Conservation (phyloP, 2,113 vertebrate genomes). For the Microcebus ravelobensis region DNA sequence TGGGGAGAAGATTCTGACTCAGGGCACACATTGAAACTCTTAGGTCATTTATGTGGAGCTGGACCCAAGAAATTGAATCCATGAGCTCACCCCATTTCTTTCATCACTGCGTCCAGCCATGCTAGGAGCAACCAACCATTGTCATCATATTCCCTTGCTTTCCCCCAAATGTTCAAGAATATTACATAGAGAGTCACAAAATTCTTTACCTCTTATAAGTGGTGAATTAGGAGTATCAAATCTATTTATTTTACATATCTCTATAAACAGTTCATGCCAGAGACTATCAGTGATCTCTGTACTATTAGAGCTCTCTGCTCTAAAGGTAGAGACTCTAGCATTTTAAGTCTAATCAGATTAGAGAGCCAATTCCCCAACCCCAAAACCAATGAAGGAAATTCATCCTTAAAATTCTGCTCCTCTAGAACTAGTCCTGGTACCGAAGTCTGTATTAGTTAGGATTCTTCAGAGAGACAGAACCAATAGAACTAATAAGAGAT, state of each 20-base stretch:
- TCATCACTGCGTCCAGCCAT: neutral
- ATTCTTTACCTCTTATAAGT: neutral
- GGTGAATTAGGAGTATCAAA: neutral
- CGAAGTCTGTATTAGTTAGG: neutral
- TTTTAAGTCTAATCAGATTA: neutral
- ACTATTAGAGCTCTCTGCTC: neutral
- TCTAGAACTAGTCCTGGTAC: neutral
- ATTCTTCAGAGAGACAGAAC: neutral
- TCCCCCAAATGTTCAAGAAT: neutral
- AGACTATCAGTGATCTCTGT: neutral
- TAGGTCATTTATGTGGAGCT: neutral
- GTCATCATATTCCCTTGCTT: neutral
- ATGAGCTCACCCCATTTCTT: neutral
- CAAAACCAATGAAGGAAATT: neutral
- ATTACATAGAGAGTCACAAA: neutral
- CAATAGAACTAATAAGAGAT: neutral
- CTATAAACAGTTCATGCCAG: neutral
- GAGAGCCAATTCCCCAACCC: neutral
- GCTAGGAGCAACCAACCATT: neutral
- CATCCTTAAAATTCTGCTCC: neutral
- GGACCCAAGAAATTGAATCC: neutral
- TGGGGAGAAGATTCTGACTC: neutral
- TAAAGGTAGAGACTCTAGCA: neutral
- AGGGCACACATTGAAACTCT: neutral
- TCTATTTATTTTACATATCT: neutral